phyloP scores from a whole-genome alignment of 2,888 invertebrate species.

The Agrenia bidenticulata region DNA sequence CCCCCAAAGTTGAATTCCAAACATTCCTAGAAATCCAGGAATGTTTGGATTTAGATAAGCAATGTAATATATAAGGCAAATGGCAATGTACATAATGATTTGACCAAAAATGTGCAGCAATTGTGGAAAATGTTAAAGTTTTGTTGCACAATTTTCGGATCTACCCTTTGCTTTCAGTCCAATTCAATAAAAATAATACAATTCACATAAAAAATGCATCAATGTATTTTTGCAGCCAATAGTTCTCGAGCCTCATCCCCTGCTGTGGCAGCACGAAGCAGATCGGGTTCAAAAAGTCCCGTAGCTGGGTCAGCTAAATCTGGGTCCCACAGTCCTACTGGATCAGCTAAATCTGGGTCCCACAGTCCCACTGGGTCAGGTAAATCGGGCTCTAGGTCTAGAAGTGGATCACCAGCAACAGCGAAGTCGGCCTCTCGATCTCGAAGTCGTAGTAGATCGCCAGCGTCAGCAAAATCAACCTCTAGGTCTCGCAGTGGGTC shows the following conservation, averaged over 20 bases:
- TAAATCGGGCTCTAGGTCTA: slow-evolving; percentile 23
- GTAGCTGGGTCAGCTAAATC: neutral
- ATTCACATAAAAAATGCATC: too few relatives aligned
- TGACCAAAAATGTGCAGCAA: too few relatives aligned
- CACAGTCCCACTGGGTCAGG: slow-evolving; percentile 20
- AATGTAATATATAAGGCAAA: too few relatives aligned
- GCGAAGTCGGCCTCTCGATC: slow-evolving; percentile 53
- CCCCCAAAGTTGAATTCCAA: too few relatives aligned
- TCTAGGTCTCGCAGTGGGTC: slow-evolving; percentile 50
- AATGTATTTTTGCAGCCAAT: neutral
- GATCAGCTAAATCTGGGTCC: slow-evolving; percentile 23
- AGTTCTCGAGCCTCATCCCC: slow-evolving; percentile 35
- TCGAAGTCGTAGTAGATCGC: slow-evolving; percentile 54
- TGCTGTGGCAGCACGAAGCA: neutral
- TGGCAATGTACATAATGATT: too few relatives aligned
- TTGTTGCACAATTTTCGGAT: too few relatives aligned
- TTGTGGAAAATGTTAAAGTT: too few relatives aligned
- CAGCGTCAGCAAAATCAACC: slow-evolving; percentile 56
- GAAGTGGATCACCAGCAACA: slow-evolving; percentile 8
- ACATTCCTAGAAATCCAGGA: too few relatives aligned
- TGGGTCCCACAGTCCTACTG: slow-evolving; percentile 17
- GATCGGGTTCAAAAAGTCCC: slow-evolving; percentile 3
- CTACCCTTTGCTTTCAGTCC: too few relatives aligned
- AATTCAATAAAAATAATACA: too few relatives aligned
- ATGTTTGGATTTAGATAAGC: too few relatives aligned